Evolutionary conservation across 2,113 vertebrate species (phyloP).

Genomic region (Corythornis cristatus): DNA sequence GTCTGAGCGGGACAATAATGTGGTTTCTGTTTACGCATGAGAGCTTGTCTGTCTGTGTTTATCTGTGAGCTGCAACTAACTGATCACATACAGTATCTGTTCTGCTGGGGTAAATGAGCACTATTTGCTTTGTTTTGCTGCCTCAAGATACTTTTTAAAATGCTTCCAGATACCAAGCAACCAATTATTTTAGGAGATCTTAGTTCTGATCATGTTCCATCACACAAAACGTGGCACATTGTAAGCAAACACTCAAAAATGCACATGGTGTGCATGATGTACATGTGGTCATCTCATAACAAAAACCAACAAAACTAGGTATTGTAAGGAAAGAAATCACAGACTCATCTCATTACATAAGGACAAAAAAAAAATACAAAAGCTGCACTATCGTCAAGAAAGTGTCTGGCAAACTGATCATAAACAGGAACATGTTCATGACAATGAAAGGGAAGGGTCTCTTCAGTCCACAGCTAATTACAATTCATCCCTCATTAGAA

Average conservation of each 20-base stretch:
- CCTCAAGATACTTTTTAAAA: conserved; percentile 83
- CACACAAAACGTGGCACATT: background rate
- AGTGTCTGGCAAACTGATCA: background rate
- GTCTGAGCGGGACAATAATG: conserved; percentile 79
- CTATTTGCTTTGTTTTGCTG: conserved; percentile 76
- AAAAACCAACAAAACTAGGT: background rate
- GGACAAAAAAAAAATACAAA: background rate
- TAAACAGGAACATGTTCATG: background rate
- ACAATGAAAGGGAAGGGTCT: background rate
- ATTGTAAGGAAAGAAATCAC: background rate
- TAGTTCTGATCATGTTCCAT: background rate
- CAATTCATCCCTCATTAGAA: background rate
- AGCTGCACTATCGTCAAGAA: background rate
- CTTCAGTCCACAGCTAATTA: background rate
- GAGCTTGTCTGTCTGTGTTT: conserved; percentile 80
- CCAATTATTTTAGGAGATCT: conserved; percentile 49
- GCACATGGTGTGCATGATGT: background rate
- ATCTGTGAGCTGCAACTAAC: conserved; percentile 84
- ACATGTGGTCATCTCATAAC: rapidly evolving
- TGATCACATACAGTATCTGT: conserved; percentile 88
- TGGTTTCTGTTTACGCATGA: conserved; percentile 75
- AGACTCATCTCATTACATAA: background rate
- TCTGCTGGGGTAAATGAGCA: conserved; percentile 82
- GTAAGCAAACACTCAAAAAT: background rate
- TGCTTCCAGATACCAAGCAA: conserved; percentile 79